Evolutionary conservation across 1,140 invertebrate species (phyloP).

Genomic region (Teleogryllus occipitalis): DNA sequence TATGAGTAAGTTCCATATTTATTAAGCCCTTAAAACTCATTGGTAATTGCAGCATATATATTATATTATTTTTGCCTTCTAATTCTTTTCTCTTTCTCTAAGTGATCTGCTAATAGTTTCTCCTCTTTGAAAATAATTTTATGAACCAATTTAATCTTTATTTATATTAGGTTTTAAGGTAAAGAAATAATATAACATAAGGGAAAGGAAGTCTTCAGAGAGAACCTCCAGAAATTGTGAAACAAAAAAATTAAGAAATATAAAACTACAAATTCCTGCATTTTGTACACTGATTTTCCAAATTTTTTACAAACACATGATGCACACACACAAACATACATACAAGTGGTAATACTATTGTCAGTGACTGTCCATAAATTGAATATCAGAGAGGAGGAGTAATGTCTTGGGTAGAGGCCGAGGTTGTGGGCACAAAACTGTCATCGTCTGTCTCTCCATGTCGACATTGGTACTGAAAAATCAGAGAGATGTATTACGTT

Average conservation of each 20-base stretch:
- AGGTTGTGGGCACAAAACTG: constrained; percentile 85
- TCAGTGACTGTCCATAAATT: constrained; percentile 81
- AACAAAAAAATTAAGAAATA: not conserved
- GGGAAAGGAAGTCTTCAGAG: too few species aligned
- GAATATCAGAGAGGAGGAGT: constrained; percentile 69
- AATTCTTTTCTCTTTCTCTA: too few species aligned
- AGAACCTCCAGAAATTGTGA: too few species aligned
- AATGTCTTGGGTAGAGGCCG: constrained; percentile 79
- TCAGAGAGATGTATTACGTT: constrained; percentile 22
- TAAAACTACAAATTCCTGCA: not conserved
- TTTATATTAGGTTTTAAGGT: too few species aligned
- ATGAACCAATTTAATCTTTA: too few species aligned
- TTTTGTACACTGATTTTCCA: not conserved
- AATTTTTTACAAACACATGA: not conserved
- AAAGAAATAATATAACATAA: too few species aligned
- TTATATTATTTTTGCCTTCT: too few species aligned
- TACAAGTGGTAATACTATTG: not conserved
- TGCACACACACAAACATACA: not conserved
- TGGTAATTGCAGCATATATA: too few species aligned
- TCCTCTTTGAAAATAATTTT: too few species aligned
- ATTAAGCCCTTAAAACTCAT: too few species aligned
- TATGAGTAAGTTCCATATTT: too few species aligned
- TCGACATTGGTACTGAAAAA: constrained; percentile 79
- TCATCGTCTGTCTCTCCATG: constrained; percentile 74
- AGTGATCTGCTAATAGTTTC: too few species aligned